Percentiles rank a stretch among this genome's conserved stretches.
Conservation (phyloP, 1,140 invertebrate genomes). For the Caerostris darwini region DNA sequence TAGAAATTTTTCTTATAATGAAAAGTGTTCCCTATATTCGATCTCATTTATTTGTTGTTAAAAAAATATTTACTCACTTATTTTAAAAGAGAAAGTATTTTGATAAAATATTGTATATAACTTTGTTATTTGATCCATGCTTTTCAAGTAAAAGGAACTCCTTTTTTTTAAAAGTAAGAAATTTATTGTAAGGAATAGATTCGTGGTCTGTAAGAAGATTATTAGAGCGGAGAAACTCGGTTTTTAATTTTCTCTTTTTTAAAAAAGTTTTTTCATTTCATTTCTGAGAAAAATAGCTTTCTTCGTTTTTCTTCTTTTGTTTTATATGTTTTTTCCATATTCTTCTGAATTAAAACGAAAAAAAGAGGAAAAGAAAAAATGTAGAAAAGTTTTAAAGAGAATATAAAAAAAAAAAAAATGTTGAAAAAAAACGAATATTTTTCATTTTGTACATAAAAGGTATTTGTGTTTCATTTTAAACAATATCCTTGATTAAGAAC, state of each 20-base stretch:
- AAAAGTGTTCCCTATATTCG: neutral
- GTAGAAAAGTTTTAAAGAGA: neutral
- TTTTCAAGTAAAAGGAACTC: neutral
- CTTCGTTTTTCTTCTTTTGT: neutral
- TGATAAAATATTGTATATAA: neutral
- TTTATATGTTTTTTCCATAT: neutral
- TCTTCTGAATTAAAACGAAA: neutral
- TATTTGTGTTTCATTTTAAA: too few relatives aligned
- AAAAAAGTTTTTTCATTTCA: neutral
- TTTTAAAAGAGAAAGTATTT: neutral
- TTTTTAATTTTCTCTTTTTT: neutral
- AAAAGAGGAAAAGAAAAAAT: neutral
- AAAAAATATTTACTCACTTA: slow-evolving; percentile 1
- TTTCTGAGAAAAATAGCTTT: neutral
- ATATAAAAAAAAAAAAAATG: neutral
- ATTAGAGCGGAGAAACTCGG: neutral
- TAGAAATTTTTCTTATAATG: neutral
- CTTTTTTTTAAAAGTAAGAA: neutral
- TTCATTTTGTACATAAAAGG: too few relatives aligned
- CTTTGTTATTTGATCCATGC: neutral
- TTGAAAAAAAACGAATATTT: neutral
- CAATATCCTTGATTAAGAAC: too few relatives aligned
- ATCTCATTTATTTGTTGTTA: neutral
- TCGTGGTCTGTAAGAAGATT: neutral
- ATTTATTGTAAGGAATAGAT: neutral